phyloP scores from a whole-genome alignment of 2,797 vertebrate species.

The Jordanella pulchra region DNA sequence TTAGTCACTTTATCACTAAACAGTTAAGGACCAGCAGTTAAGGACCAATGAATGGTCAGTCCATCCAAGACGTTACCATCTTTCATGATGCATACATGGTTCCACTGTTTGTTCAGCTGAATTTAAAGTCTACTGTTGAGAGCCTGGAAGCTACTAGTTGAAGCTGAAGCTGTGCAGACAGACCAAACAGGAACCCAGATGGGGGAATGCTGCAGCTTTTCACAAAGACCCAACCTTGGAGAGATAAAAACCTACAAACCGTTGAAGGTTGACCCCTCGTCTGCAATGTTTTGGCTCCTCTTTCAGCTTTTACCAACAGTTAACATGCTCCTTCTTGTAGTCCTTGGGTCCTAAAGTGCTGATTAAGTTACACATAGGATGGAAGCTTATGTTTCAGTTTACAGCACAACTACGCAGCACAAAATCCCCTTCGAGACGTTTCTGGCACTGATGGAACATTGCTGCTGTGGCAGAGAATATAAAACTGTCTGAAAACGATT shows the following conservation, averaged over 20 bases:
- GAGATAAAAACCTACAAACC: not conserved
- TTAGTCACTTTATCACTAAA: not conserved
- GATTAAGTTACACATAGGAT: slow-evolving; percentile 2
- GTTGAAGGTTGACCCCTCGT: not conserved
- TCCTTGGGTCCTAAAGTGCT: not conserved
- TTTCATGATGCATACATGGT: not conserved
- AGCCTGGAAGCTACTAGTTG: not conserved
- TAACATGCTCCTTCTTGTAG: not conserved
- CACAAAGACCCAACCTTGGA: not conserved
- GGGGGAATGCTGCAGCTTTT: not conserved
- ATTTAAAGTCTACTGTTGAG: not conserved
- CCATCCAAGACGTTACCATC: not conserved
- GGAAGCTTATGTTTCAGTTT: not conserved
- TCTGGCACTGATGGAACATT: not conserved
- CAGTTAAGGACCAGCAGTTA: not conserved
- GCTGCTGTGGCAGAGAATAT: not conserved
- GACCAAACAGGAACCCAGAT: not conserved
- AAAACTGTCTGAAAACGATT: not conserved
- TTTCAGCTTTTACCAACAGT: not conserved
- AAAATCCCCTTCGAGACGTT: not conserved
- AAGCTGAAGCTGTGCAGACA: not conserved
- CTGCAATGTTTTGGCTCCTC: not conserved
- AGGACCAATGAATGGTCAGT: not conserved
- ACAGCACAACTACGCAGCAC: not conserved
- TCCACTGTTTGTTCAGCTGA: not conserved